Conservation (phyloP, 2,888 invertebrate genomes). For the Drosophila birchii region DNA sequence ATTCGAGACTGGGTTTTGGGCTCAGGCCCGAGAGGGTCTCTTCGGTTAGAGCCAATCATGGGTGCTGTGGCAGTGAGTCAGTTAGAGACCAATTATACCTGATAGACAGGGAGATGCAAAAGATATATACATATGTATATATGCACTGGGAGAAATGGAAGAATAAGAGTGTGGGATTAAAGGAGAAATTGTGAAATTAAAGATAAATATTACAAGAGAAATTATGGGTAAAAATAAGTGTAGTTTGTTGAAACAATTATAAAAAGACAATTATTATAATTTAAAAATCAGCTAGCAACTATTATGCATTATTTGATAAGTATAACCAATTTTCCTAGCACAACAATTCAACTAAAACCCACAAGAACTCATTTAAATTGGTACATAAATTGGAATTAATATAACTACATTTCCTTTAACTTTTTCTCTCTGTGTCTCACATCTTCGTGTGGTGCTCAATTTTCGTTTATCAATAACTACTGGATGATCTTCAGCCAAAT, state of each 20-base stretch:
- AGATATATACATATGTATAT: slow-evolving; percentile 11
- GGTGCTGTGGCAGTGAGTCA: slow-evolving; percentile 58
- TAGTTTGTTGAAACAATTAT: background rate
- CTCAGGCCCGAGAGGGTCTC: background rate
- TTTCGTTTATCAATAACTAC: slow-evolving; percentile 54
- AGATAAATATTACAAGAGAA: background rate
- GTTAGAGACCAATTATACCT: slow-evolving; percentile 68
- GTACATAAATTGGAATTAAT: background rate
- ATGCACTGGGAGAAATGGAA: slow-evolving; percentile 3
- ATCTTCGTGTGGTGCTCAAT: slow-evolving; percentile 51
- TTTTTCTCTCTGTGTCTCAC: background rate
- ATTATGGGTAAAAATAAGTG: no score
- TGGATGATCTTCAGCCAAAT: slow-evolving; percentile 20
- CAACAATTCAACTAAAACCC: background rate
- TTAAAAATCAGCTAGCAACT: no score
- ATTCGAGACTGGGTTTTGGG: slow-evolving; percentile 17
- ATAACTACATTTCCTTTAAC: background rate
- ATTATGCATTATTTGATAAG: no score
- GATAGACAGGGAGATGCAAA: slow-evolving; percentile 24
- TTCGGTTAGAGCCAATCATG: slow-evolving; percentile 47
- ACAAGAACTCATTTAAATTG: background rate
- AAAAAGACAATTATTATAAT: no score
- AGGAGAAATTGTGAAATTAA: no score
- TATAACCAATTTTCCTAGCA: no score
- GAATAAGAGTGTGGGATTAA: no score